Evolutionary conservation across 2,113 vertebrate genomes (phyloP), one percentile per base, ranked within the genome.

Genomic region (Pelecanoides urinatrix): DNA sequence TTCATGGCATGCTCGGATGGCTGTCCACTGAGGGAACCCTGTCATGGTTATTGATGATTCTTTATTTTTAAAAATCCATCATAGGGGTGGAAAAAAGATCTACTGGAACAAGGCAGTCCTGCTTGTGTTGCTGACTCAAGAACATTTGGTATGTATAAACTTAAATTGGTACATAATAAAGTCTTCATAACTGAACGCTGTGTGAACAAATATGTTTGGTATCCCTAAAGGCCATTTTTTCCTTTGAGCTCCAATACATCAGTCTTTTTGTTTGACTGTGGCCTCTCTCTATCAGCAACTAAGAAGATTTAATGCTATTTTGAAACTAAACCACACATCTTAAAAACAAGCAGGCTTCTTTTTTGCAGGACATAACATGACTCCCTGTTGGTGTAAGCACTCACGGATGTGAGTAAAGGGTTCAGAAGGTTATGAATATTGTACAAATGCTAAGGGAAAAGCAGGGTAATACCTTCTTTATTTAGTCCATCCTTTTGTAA

Each of bases 101-200:
- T 70, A 20, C 65, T 84, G 65, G 68, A 94, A 91, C 40, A 84
- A 91, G 45, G 71, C 85, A 62, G 67, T 59, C 80, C 30, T 3
- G 5, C 66, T 73, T 82, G 85, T 94, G 42, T 94, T 86, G 67
- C 88, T 92, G 92, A 90, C 67, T 94, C 90, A 93, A 76, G 67
- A 86, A 90, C 77, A 73, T 93, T 93, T 88, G 74, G 74, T 78
- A 66, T 58, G 66, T 70, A 88, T 95, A 88, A 90, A 96, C 59
- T 83, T 67, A 90, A 90, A 88, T 40, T 92, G 82, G 50, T 83
- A 44, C 78, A 80, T 92, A 88, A 93, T 92, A 52, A 94, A 83
- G 59, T 77, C 86, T 86, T 86, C 90, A 80, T 82, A 95, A 86
- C 82, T 38, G 50, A 88, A 90, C 2, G 12, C 32, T 88, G 63